phyloP scores from a whole-genome alignment of 2,797 vertebrate species.

The Cyclura pinguis region DNA sequence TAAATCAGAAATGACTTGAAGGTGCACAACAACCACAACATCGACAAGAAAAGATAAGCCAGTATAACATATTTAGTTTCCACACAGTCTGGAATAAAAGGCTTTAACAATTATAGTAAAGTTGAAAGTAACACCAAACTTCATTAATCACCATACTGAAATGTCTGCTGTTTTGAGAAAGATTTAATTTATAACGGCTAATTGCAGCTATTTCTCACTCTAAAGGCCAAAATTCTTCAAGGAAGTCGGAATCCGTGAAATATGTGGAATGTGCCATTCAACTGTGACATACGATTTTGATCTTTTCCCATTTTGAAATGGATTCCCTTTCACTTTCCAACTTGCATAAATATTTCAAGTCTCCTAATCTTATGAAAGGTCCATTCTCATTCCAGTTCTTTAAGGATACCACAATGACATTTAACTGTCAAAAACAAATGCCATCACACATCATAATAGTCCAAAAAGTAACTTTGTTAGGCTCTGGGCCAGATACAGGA shows the following conservation, averaged over 20 bases:
- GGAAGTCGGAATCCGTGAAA: not conserved
- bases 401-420: constrained; percentile 6
- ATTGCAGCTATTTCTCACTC: not conserved
- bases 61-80: not conserved
- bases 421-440: not conserved
- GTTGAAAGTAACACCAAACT: not conserved
- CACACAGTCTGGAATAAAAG: not conserved
- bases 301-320: constrained; percentile 8
- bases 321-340: not conserved
- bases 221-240: not conserved
- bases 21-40: no score
- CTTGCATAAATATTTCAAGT: constrained; percentile 16
- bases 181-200: not conserved
- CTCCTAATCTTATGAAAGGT: not conserved
- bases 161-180: not conserved
- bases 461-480: not conserved
- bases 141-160: not conserved
- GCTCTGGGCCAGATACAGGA: not conserved
- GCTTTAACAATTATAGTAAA: not conserved
- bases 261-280: not conserved
- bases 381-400: not conserved
- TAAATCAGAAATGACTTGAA: no score
- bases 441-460: not conserved
- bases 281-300: not conserved
- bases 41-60: not conserved